Evolutionary conservation across 2,888 invertebrate genomes (phyloP), one percentile per base, ranked within the genome.

Genomic region (Clusia tigrina): DNA sequence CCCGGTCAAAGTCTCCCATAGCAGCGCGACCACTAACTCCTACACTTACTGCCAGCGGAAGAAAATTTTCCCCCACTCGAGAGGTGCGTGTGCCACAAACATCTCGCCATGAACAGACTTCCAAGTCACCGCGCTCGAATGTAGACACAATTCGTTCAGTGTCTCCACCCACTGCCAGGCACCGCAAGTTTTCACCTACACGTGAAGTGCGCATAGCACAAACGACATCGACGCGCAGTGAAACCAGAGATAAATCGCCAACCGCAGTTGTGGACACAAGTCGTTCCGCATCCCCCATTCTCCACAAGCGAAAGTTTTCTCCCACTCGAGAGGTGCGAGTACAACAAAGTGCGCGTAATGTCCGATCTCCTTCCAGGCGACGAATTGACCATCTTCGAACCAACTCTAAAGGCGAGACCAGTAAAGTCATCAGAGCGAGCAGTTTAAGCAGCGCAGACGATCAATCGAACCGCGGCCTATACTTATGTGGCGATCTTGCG

Each of bases 321-420:
- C 81, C 81, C 2, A 82, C 82, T 0, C 72, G 82, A 0, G 82
- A 82, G 66, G 73, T 82, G 5, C 78, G 81, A 5, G 76, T 81
- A 5, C 86, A 89, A 3, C 86, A 88, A 15, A 80, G 67, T 1
- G 62, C 64, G 0, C 76, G 83, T 0, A 79, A 79, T 63, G 71
- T 88, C 54, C 85, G 90, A 64, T 90, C 90, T 0, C 90, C 91
- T 0, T 89, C 90, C 0, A 87, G 87, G 70, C 86, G 90, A 12
- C 88, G 89, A 64, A 90, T 90, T 66, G 86, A 88, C 69, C 82
- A 80, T 38, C 75, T 78, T 62, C 81, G 82, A 5, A 74, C 77
- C 2, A 77, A 68, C 22, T 70, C 71, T 52, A 76, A 73, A 2
- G 38, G 38, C 9, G 71, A 73, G 15, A 62, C 80, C 9, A 85